phyloP scores from a whole-genome alignment of 2,888 invertebrate genomes.

The Ecdyonurus torrentis region DNA sequence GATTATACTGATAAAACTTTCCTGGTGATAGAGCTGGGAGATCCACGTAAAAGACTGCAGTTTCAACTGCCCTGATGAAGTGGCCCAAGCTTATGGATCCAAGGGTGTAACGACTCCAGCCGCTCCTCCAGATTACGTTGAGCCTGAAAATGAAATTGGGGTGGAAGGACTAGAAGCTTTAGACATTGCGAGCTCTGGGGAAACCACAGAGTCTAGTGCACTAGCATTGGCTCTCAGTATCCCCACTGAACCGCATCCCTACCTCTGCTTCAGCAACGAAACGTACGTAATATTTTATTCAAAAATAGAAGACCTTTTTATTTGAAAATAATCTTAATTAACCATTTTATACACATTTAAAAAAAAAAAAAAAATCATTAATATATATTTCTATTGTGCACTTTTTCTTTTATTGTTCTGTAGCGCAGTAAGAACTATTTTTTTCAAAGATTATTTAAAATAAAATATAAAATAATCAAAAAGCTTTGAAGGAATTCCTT shows the following conservation, averaged over 20 bases:
- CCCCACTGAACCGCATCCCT: neutral
- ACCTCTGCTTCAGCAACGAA: neutral
- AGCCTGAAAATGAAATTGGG: conserved; percentile 10
- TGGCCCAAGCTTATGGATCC: conserved; percentile 10
- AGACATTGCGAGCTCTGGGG: neutral
- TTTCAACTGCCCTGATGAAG: neutral
- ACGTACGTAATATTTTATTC: neutral
- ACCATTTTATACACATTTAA: too few relatives aligned
- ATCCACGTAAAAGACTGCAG: neutral
- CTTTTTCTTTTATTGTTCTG: too few relatives aligned
- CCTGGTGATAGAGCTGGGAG: neutral
- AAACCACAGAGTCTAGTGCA: neutral
- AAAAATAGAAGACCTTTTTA: too few relatives aligned
- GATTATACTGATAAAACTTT: too few relatives aligned
- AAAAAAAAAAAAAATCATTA: too few relatives aligned
- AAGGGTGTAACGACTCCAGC: conserved; percentile 23
- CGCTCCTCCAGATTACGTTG: conserved; percentile 19
- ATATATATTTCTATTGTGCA: too few relatives aligned
- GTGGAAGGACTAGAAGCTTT: neutral
- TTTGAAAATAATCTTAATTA: too few relatives aligned
- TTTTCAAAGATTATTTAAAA: too few relatives aligned
- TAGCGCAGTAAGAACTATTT: too few relatives aligned
- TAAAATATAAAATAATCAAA: too few relatives aligned
- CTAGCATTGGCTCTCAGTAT: neutral
- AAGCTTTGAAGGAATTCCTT: too few relatives aligned